Base-by-base conservation (phyloP, 2,888 invertebrate species). In the Rhimphoctona megacephalus region DNA sequence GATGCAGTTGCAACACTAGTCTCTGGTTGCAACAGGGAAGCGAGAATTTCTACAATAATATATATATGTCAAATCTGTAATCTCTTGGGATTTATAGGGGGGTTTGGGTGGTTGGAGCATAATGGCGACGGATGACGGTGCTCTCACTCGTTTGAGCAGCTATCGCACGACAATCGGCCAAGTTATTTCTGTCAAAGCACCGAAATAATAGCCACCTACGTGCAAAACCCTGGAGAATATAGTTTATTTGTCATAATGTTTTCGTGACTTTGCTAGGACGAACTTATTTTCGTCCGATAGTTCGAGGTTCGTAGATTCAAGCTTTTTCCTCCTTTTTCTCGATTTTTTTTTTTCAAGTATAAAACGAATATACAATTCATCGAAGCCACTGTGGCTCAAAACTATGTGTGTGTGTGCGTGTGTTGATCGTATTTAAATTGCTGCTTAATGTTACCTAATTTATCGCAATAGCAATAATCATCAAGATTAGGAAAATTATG, bases 111-210 rank as follows among this genome's bases (percentile, higher is more conserved):
- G 66, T 39, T 19, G 64, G 64, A 43, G 25, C 61, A 46, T 77
- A 73, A 73, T 73, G 81, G 82, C 82, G 82, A 70, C 49, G 57
- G n/a, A 77, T 61, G 77, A 77, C 76, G 69, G 69, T 39, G 70
- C 70, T 77, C 70, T 61, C 30, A 52, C 77, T 61, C 36, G 61
- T 77, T 49, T 36, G 82, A 77, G 69, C 57, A 77, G 69, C 57
- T 33, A 57, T 61, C 11, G 49, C 33, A 36, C 77, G 43, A 25
- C 46, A 77, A 49, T 52, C 82, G 70, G 70, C 70, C 46, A 49
- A 70, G 77, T 82, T 85, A 87, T 80, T 82, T 85, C 82, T 80
- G 87, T 87, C 79, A 87, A 76, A 85, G 61, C 66, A 82, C 70
- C 70, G 79, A 85, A 82, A 85, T 82, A 87, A 87, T 39, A 76